A percentile compares a stretch with the other conserved stretches of the same genome.
Conservation (phyloP, 2,888 invertebrate species). For the Elysia crispata region DNA sequence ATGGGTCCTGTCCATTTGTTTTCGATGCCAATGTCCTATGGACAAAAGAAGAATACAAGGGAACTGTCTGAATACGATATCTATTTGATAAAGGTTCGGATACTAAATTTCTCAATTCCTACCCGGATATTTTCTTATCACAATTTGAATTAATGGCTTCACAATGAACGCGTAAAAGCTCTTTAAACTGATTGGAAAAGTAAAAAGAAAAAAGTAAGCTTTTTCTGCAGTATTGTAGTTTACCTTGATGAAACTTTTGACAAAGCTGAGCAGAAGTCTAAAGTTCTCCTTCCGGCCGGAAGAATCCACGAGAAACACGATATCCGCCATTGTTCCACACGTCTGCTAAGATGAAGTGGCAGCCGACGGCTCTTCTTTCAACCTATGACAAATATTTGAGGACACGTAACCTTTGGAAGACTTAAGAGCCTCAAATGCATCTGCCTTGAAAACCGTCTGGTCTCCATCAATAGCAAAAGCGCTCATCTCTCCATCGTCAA, state of each 20-base stretch:
- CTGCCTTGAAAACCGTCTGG: conserved; percentile 68
- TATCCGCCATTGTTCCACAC: conserved; percentile 67
- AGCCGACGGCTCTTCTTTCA: background rate
- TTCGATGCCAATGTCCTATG: too few species aligned
- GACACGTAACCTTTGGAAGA: conserved; percentile 60
- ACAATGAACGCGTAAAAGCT: background rate
- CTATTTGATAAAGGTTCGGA: background rate
- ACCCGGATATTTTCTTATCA: background rate
- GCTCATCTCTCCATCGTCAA: background rate
- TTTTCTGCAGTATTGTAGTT: too few species aligned
- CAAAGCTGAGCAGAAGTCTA: conserved; percentile 65
- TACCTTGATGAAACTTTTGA: conserved; percentile 54
- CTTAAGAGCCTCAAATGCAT: conserved; percentile 65
- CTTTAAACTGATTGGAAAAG: too few species aligned
- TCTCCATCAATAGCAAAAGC: conserved; percentile 42
- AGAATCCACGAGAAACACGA: conserved; percentile 72
- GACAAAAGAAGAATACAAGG: background rate
- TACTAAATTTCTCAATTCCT: background rate
- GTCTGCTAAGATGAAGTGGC: conserved; percentile 22
- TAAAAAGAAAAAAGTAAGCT: too few species aligned
- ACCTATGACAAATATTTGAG: conserved; percentile 60
- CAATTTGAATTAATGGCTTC: background rate
- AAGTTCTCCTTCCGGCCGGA: conserved; percentile 71
- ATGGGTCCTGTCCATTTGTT: too few species aligned
- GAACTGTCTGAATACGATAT: background rate